Conservation (phyloP, 2,113 vertebrate species). For the Oryzias celebensis region DNA sequence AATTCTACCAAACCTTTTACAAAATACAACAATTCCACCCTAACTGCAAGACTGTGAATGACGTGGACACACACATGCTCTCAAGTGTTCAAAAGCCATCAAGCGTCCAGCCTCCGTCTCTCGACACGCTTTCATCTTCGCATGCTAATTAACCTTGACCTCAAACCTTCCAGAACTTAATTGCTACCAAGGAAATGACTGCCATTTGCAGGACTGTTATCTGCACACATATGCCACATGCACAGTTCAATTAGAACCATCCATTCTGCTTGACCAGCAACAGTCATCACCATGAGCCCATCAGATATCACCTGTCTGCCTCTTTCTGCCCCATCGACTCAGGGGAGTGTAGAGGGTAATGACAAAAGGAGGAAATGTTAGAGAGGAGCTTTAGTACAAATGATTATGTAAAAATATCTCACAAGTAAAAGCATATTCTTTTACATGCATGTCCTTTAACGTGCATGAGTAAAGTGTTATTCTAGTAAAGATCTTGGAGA, state of each 20-base stretch:
- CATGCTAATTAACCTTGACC: slow-evolving; percentile 70
- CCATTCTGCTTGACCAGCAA: slow-evolving; percentile 63
- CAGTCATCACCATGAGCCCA: slow-evolving; percentile 58
- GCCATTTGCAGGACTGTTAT: slow-evolving; percentile 34
- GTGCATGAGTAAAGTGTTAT: no score
- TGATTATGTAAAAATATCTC: no score
- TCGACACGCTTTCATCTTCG: slow-evolving; percentile 53
- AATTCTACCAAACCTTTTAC: no score
- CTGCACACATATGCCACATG: neutral
- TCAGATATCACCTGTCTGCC: slow-evolving; percentile 54
- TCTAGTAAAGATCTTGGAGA: neutral
- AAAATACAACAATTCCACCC: neutral
- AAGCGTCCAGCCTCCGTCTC: slow-evolving; percentile 35
- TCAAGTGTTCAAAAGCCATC: slow-evolving; percentile 48
- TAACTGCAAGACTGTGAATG: slow-evolving; percentile 1
- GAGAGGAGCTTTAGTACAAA: no score
- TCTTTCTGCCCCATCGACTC: slow-evolving; percentile 46
- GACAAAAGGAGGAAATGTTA: no score
- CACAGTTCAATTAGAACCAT: slow-evolving; percentile 61
- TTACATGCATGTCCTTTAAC: no score
- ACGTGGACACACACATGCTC: slow-evolving; percentile 11
- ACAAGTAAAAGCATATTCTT: no score
- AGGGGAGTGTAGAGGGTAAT: slow-evolving; percentile 10
- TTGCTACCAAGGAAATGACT: slow-evolving; percentile 66
- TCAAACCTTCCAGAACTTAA: slow-evolving; percentile 57